Percentiles rank a stretch among this genome's conserved stretches.
phyloP scores from a whole-genome alignment of 2,888 invertebrate genomes.

The Lordiphosa andalusiaca region DNA sequence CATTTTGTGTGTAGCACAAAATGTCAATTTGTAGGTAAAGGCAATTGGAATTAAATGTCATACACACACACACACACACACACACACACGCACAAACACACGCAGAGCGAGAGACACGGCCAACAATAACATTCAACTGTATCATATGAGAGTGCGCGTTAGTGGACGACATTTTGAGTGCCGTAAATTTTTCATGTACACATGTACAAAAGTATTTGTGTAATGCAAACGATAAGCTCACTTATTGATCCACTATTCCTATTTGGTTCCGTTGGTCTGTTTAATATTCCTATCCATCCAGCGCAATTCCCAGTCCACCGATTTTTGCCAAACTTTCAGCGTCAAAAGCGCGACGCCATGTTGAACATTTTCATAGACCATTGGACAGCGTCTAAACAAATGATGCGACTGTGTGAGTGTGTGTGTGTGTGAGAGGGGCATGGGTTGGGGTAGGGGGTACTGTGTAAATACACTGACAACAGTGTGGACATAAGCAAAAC shows the following conservation, averaged over 20 bases:
- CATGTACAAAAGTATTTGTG: constrained; percentile 66
- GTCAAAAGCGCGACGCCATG: constrained; percentile 48
- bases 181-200: constrained; percentile 59
- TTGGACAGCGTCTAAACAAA: constrained; percentile 71
- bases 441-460: constrained; percentile 10
- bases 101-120: not conserved
- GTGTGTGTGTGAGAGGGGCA: constrained; percentile 16
- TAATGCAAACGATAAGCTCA: constrained; percentile 67
- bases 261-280: constrained; percentile 4
- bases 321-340: constrained; percentile 48
- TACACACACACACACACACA: constrained; percentile 40
- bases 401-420: constrained; percentile 28
- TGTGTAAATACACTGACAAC: constrained; percentile 44
- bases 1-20: constrained; percentile 43
- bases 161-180: constrained; percentile 54
- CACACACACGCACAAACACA: too few species aligned
- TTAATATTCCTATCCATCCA: constrained; percentile 18
- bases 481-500: constrained; percentile 8
- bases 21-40: constrained; percentile 71
- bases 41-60: constrained; percentile 72
- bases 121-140: constrained; percentile 5
- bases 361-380: constrained; percentile 68
- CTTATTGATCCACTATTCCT: constrained; percentile 61
- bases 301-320: constrained; percentile 6
- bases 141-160: constrained; percentile 3